Evolutionary conservation across 2,113 vertebrate genomes (phyloP), one percentile per base, ranked within the genome.

Genomic region (Anser brachyrhynchus): DNA sequence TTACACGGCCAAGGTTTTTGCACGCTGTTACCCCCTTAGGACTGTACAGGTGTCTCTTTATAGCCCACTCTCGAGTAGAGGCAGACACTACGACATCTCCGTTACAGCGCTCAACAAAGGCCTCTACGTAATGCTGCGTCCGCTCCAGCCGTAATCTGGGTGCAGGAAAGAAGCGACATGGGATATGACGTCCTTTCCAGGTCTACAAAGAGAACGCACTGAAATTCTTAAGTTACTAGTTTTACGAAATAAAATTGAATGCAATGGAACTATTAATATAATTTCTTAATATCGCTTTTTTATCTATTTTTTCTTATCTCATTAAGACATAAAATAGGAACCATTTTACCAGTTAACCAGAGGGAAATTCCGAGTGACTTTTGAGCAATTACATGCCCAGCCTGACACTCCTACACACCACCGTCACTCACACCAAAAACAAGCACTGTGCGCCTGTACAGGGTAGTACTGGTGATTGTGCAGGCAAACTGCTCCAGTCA

Each of bases 21-120:
- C 98, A 98, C 0, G 99, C 99, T 0, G 98, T 92, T 52, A 98
- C 98, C 1, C 98, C 98, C 31, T 35, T 96, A 15, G 99, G 99
- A 58, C 98, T 98, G 35, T 98, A 92, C 16, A 99, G 97, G 92
- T 99, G 98, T 87, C 95, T 98, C 84, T 99, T 99, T 95, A 99
- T 72, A 5, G 99, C 98, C 99, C 99, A 99, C 89, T 99, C 99
- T 16, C 95, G 98, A 16, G 99, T 99, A 4, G 99, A 99, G 55
- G 99, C 99, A 7, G 98, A 98, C 20, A 99, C 94, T 72, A 99
- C 98, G 12, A 98, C 97, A 33, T 96, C 96, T 66, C 98, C 97
- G 1, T 97, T 98, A 4, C 11, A 52, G 43, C 97, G 97, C 67
- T 98, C 98, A 5, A 99, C 98, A 1, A 98, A 91, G 0, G 98